phyloP scores from a whole-genome alignment of 2,113 vertebrate genomes.

The Corydoras maculifer region DNA sequence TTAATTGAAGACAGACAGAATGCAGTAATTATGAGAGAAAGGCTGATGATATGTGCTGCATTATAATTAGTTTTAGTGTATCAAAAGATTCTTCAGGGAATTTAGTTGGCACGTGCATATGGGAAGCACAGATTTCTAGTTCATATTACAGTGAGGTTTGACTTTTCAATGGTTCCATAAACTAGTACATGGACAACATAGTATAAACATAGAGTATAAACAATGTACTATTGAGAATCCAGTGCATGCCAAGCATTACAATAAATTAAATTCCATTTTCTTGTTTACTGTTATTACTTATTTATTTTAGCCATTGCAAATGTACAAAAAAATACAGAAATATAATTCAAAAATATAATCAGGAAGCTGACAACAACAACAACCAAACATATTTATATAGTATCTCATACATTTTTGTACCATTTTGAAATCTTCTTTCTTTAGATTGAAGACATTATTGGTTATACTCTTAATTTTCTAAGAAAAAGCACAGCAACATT shows the following conservation, averaged over 20 bases:
- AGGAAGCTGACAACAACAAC: too few species aligned
- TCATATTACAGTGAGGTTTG: constrained; percentile 21
- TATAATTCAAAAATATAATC: too few species aligned
- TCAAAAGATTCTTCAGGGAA: constrained; percentile 50
- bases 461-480: too few species aligned
- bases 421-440: too few species aligned
- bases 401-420: too few species aligned
- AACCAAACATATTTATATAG: too few species aligned
- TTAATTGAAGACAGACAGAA: constrained; percentile 48
- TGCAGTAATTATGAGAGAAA: constrained; percentile 53
- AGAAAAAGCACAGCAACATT: too few species aligned
- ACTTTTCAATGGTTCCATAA: constrained; percentile 3
- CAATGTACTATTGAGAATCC: constrained; percentile 2
- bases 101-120: constrained; percentile 35
- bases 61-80: constrained; percentile 54
- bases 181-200: background rate
- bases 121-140: constrained; percentile 31
- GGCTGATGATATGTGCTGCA: constrained; percentile 49
- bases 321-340: too few species aligned
- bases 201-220: constrained; percentile 15
- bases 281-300: background rate
- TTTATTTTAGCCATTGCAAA: background rate
- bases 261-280: background rate
- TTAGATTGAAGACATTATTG: too few species aligned
- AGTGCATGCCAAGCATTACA: background rate